These are phyloP conservation scores for Tetraneura akinire DNA, from an alignment of 1,140 invertebrate species.

Conservation along the genomic window DNA sequence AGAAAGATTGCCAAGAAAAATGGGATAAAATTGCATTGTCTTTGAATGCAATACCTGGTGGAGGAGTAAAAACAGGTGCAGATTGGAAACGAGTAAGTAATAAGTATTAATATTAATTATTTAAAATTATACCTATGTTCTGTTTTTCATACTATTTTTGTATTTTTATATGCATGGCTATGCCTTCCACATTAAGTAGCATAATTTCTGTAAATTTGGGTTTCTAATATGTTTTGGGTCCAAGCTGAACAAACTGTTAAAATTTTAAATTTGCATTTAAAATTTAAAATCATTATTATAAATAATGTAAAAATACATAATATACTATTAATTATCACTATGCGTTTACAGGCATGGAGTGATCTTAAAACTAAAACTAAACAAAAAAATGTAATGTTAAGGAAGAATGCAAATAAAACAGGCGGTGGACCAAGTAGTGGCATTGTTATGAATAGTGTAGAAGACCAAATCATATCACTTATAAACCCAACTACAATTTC, in stretches of 20 bases:
- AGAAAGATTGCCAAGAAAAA: not conserved
- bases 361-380: not conserved
- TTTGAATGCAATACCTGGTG: not conserved
- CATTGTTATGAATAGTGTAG: not conserved
- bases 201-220: too few species aligned
- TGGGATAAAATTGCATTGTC: not conserved
- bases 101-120: too few species aligned
- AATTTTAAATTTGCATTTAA: too few species aligned
- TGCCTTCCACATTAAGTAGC: too few species aligned
- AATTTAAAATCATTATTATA: too few species aligned
- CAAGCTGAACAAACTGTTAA: too few species aligned
- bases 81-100: slow-evolving; percentile 9
- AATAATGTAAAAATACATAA: too few species aligned
- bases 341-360: slow-evolving; percentile 5
- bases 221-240: too few species aligned
- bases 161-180: too few species aligned
- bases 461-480: not conserved
- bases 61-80: not conserved
- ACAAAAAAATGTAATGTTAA: not conserved
- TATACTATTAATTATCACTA: too few species aligned
- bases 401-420: not conserved
- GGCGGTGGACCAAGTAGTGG: not conserved
- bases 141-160: too few species aligned
- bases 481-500: slow-evolving; percentile 3
- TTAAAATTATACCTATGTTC: too few species aligned